Evolutionary conservation across 1,140 invertebrate genomes (phyloP).

Genomic region (Dreissena polymorpha): DNA sequence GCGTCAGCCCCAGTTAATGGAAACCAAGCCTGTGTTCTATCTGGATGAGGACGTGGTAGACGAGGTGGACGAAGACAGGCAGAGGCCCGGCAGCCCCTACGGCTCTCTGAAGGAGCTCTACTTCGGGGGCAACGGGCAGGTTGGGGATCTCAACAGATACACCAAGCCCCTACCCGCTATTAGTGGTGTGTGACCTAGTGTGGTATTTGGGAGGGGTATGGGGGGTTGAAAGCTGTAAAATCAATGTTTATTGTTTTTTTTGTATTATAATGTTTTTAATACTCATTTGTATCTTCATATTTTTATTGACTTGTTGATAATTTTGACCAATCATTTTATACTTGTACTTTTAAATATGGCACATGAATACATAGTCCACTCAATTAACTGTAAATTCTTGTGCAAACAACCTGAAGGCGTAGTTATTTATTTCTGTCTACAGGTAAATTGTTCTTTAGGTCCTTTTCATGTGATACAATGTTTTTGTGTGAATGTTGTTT

Average conservation of each 20-base stretch:
- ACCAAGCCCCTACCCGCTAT: slow-evolving; percentile 68
- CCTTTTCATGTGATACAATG: too few species aligned
- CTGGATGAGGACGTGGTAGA: slow-evolving; percentile 63
- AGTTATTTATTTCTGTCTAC: too few species aligned
- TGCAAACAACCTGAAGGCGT: too few species aligned
- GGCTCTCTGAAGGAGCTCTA: slow-evolving; percentile 59
- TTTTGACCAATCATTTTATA: too few species aligned
- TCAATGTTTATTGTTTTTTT: background rate
- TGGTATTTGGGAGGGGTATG: slow-evolving; percentile 6
- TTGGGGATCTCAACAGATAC: slow-evolving; percentile 54
- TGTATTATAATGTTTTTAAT: background rate
- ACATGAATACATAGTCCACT: too few species aligned
- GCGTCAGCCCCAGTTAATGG: slow-evolving; percentile 57
- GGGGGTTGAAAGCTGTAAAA: slow-evolving; percentile 34
- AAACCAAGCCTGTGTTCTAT: slow-evolving; percentile 69
- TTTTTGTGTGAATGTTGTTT: too few species aligned
- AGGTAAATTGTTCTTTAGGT: too few species aligned
- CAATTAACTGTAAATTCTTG: too few species aligned
- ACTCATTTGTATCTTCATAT: too few species aligned
- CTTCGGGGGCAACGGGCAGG: slow-evolving; percentile 36
- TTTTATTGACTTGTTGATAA: too few species aligned
- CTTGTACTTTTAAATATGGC: too few species aligned
- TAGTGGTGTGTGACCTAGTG: slow-evolving; percentile 19
- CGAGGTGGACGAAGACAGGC: slow-evolving; percentile 47
- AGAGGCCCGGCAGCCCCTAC: slow-evolving; percentile 54